Conservation (phyloP, 2,888 invertebrate species). For the Frankliniella intonsa region DNA sequence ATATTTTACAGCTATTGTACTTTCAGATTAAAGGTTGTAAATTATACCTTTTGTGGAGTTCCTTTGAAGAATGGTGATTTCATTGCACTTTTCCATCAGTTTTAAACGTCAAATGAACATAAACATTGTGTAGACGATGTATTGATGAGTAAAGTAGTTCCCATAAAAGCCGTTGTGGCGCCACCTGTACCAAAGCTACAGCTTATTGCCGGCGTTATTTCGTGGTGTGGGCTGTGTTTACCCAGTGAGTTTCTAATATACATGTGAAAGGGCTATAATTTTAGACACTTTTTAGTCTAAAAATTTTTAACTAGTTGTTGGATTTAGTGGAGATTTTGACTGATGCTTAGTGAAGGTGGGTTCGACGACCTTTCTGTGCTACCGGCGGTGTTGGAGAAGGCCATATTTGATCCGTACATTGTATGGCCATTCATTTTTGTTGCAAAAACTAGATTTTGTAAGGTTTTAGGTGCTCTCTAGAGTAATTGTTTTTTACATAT, state of each 20-base stretch:
- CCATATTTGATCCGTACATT: neutral
- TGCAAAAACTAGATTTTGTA: too few relatives aligned
- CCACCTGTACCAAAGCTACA: neutral
- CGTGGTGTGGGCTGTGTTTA: neutral
- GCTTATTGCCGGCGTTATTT: neutral
- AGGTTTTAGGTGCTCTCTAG: too few relatives aligned
- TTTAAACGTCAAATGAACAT: slow-evolving; percentile 14
- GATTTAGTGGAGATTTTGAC: neutral
- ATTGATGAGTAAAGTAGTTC: slow-evolving; percentile 4
- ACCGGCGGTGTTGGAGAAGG: neutral
- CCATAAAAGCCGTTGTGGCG: neutral
- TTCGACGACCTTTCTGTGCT: slow-evolving; percentile 1
- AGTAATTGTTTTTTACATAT: too few relatives aligned
- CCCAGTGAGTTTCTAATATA: neutral
- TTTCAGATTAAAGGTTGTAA: too few relatives aligned
- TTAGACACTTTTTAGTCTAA: neutral
- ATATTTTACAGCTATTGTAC: too few relatives aligned
- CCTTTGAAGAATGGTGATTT: neutral
- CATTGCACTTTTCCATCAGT: neutral
- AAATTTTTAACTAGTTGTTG: neutral
- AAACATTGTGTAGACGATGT: slow-evolving; percentile 22
- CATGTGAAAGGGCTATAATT: neutral
- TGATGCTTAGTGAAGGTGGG: neutral
- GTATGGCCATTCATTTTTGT: neutral
- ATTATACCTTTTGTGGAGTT: neutral